These are phyloP conservation scores for Hippopotamus amphibius DNA, from an alignment of 2,113 vertebrate species.

Conservation along the genomic window DNA sequence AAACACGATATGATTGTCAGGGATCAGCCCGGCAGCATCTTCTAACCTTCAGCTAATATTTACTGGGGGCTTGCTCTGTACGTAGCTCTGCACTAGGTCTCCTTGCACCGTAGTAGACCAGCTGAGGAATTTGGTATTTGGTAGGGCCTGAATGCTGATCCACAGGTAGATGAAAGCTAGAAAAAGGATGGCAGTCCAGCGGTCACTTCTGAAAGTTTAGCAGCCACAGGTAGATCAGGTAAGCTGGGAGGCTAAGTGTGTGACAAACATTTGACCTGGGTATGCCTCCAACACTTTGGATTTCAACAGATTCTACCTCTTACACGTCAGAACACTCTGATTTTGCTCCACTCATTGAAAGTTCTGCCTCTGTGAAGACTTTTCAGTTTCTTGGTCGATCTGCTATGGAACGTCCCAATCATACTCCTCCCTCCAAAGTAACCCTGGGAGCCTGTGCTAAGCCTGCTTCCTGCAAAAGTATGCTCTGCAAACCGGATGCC, in stretches of 20 bases:
- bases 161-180: not conserved
- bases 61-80: not conserved
- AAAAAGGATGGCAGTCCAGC: not conserved
- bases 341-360: not conserved
- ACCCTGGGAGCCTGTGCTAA: not conserved
- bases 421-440: not conserved
- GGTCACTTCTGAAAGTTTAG: not conserved
- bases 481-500: not conserved
- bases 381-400: not conserved
- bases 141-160: not conserved
- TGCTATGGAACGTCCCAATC: not conserved
- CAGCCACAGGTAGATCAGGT: not conserved
- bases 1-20: not conserved
- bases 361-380: not conserved
- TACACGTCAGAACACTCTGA: not conserved
- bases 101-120: not conserved
- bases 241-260: not conserved
- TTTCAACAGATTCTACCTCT: not conserved
- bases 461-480: not conserved
- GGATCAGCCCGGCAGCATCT: not conserved
- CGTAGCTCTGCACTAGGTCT: not conserved
- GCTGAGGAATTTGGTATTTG: not conserved
- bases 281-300: not conserved
- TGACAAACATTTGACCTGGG: not conserved
- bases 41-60: not conserved